phyloP scores from a whole-genome alignment of 2,888 invertebrate genomes.

The Hermaeophaga mercurialis region DNA sequence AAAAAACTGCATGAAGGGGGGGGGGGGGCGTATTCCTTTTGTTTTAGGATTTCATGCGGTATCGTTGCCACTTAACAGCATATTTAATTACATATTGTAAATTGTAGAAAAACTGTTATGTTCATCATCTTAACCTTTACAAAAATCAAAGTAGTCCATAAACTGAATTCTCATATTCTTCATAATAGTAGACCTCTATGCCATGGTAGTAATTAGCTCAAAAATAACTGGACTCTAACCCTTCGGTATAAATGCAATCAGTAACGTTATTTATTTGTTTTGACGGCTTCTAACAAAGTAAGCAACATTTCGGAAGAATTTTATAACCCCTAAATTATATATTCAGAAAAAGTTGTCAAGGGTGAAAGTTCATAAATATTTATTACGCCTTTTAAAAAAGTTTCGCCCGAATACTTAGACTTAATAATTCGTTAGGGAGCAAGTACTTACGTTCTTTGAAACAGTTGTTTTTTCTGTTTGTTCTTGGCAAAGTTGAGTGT shows the following conservation, averaged over 20 bases:
- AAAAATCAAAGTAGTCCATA: too few relatives aligned
- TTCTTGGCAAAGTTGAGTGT: not conserved
- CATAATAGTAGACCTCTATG: too few relatives aligned
- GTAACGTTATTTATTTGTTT: slow-evolving; percentile 8
- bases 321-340: slow-evolving; percentile 5
- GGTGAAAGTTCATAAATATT: slow-evolving; percentile 16
- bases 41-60: too few relatives aligned
- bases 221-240: too few relatives aligned
- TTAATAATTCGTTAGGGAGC: slow-evolving; percentile 11
- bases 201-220: too few relatives aligned
- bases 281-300: slow-evolving; percentile 2
- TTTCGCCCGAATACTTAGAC: slow-evolving; percentile 8
- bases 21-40: too few relatives aligned
- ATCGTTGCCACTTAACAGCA: too few relatives aligned
- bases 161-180: too few relatives aligned
- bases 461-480: not conserved
- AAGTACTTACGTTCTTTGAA: slow-evolving; percentile 7
- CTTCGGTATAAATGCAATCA: not conserved
- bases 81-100: too few relatives aligned
- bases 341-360: slow-evolving; percentile 10
- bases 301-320: slow-evolving; percentile 3
- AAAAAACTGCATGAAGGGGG: too few relatives aligned
- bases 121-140: too few relatives aligned
- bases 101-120: too few relatives aligned
- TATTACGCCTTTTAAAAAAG: slow-evolving; percentile 10